Evolutionary conservation across 2,113 vertebrate genomes (phyloP).

Genomic region (Elachura formosa): DNA sequence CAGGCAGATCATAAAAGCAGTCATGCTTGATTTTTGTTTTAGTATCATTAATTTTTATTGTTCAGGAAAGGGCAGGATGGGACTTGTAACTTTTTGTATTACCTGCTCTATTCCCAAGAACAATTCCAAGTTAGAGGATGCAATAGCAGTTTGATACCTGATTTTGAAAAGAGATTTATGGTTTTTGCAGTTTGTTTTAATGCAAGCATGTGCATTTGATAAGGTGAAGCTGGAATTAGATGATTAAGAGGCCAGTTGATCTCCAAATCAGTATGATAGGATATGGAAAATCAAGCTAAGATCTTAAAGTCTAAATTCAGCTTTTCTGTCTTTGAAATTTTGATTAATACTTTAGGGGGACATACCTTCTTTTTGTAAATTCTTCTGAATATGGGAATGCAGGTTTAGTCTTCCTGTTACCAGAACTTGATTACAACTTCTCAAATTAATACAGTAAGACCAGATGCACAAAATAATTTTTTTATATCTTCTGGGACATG

Average conservation of each 20-base stretch:
- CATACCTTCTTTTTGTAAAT: neutral
- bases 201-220: neutral
- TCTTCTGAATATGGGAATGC: neutral
- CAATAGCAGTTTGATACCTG: neutral
- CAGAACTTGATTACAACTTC: neutral
- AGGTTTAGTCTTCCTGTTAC: neutral
- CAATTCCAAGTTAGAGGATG: neutral
- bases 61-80: rapidly evolving
- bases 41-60: neutral
- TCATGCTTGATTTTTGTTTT: neutral
- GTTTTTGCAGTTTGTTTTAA: neutral
- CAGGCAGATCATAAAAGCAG: neutral
- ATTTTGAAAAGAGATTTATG: neutral
- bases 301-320: neutral
- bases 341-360: neutral
- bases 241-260: neutral
- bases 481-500: neutral
- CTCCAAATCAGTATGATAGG: neutral
- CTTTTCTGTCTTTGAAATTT: neutral
- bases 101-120: neutral
- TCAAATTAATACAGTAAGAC: neutral
- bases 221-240: neutral
- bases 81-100: neutral
- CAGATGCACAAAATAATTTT: neutral
- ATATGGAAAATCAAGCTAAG: neutral